phyloP scores from a whole-genome alignment of 2,113 vertebrate genomes.

The Oreochromis niloticus region DNA sequence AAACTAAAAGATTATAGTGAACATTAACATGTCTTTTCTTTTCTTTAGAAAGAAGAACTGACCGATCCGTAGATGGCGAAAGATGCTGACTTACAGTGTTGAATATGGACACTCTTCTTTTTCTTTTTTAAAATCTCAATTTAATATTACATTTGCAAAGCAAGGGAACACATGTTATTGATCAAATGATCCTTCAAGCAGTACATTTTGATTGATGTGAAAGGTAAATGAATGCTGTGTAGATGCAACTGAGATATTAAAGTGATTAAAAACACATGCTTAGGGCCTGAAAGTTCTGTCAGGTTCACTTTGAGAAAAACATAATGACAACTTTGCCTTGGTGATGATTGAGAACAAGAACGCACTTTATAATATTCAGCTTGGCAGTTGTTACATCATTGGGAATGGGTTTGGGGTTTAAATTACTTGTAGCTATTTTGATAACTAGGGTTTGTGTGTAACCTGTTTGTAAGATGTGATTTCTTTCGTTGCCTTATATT shows the following conservation, averaged over 20 bases:
- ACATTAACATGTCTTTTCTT: background rate
- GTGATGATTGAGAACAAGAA: constrained; percentile 17
- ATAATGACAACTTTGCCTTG: constrained; percentile 9
- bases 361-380: constrained; percentile 59
- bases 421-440: constrained; percentile 28
- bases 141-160: constrained; percentile 26
- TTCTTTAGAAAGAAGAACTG: constrained; percentile 56
- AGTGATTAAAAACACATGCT: background rate
- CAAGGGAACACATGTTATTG: constrained; percentile 16
- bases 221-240: background rate
- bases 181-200: constrained; percentile 1
- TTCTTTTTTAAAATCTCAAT: background rate
- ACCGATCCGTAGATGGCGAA: constrained; percentile 21
- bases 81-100: constrained; percentile 50
- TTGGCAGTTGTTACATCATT: background rate
- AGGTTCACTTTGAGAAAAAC: background rate
- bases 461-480: constrained; percentile 46
- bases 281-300: constrained; percentile 25
- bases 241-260: background rate
- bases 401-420: background rate
- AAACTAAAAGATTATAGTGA: background rate
- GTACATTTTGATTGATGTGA: background rate
- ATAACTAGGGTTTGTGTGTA: constrained; percentile 44
- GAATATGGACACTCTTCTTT: background rate
- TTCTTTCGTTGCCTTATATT: constrained; percentile 57